These are phyloP conservation scores for Neodon shergylaensis DNA, from an alignment of 2,113 vertebrate species.

Conservation along the genomic window DNA sequence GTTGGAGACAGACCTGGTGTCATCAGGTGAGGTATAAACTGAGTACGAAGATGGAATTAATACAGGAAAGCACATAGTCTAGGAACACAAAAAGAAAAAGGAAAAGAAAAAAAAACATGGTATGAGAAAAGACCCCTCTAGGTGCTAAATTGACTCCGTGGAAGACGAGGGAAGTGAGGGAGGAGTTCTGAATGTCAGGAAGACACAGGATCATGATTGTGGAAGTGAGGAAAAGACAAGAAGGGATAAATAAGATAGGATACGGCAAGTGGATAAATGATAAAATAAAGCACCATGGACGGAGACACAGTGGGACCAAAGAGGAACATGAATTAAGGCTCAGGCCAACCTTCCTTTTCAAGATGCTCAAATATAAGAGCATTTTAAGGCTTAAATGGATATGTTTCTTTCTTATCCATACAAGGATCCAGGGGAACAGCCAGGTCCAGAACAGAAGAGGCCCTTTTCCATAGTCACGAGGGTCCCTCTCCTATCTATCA, in stretches of 20 bases:
- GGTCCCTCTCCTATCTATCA: not conserved
- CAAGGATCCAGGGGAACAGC: not conserved
- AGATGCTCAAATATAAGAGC: not conserved
- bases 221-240: not conserved
- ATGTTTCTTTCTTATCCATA: not conserved
- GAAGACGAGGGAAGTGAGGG: not conserved
- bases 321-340: not conserved
- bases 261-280: not conserved
- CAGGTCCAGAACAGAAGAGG: not conserved
- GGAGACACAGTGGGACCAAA: not conserved
- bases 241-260: not conserved
- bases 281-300: not conserved
- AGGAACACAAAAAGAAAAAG: not conserved
- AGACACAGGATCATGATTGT: not conserved
- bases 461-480: not conserved
- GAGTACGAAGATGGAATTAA: not conserved
- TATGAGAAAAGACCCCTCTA: rapidly evolving
- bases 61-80: not conserved
- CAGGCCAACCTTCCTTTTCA: not conserved
- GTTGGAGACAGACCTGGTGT: not conserved
- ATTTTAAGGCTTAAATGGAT: not conserved
- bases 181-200: not conserved
- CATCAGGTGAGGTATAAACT: not conserved
- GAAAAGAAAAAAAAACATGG: not conserved
- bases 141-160: not conserved